A percentile compares a stretch with the other conserved stretches of the same genome.
phyloP scores from a whole-genome alignment of 2,888 invertebrate genomes.

The Apamea epomidion region DNA sequence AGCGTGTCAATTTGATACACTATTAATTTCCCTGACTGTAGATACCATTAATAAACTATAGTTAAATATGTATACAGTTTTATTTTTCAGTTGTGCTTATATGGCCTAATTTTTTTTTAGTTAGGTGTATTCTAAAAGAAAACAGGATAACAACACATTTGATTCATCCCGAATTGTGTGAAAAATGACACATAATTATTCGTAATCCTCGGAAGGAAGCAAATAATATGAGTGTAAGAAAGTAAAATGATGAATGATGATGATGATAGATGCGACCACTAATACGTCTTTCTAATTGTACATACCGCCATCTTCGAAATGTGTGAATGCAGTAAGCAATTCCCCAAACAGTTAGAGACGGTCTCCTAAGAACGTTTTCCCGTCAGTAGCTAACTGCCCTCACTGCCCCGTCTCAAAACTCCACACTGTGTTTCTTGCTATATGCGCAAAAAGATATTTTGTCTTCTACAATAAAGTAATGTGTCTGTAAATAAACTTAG shows the following conservation, averaged over 20 bases:
- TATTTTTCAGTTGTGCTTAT: too few species aligned
- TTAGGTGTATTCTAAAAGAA: too few species aligned
- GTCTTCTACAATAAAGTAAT: neutral
- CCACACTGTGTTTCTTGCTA: neutral
- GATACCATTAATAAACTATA: neutral
- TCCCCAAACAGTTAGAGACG: neutral
- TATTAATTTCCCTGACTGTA: neutral
- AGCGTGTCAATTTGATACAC: neutral
- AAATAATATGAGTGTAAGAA: neutral
- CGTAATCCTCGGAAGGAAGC: neutral
- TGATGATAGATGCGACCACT: neutral
- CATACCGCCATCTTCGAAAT: neutral
- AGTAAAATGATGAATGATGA: too few species aligned
- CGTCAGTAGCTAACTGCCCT: neutral
- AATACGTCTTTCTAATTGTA: neutral
- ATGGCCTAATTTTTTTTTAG: neutral
- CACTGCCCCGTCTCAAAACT: neutral
- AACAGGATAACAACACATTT: neutral
- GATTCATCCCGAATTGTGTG: neutral
- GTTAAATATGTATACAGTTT: neutral
- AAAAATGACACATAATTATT: neutral
- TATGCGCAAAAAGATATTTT: neutral
- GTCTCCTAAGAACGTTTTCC: neutral
- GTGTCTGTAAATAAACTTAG: neutral
- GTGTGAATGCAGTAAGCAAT: neutral